phyloP scores from a whole-genome alignment of 2,797 vertebrate genomes.

The Microtus californicus region DNA sequence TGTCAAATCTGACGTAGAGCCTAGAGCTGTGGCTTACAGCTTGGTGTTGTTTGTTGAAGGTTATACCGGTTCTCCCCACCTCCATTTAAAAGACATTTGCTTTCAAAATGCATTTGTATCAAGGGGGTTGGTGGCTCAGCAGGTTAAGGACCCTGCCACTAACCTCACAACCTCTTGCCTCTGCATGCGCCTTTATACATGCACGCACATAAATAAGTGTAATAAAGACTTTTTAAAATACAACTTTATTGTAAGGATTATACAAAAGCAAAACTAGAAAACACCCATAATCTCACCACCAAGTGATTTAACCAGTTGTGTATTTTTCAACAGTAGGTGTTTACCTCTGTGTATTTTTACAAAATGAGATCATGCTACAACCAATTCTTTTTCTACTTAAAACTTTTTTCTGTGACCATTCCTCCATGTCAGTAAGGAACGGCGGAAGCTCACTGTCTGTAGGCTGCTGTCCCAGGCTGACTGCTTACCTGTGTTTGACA shows the following conservation, averaged over 20 bases:
- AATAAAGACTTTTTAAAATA: constrained; percentile 6
- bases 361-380: background rate
- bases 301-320: background rate
- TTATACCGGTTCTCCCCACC: background rate
- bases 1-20: constrained; percentile 31
- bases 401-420: background rate
- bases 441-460: background rate
- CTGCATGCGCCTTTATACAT: background rate
- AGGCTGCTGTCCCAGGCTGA: constrained; percentile 19
- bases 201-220: background rate
- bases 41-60: background rate
- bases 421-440: background rate
- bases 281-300: background rate
- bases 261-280: constrained; percentile 29
- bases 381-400: constrained; percentile 5
- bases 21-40: background rate
- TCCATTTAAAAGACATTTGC: background rate
- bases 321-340: constrained; percentile 27
- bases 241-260: constrained; percentile 38
- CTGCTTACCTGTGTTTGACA: constrained; percentile 78
- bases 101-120: background rate
- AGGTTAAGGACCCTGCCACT: background rate
- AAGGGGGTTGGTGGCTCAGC: background rate
- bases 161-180: background rate
- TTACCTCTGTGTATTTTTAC: constrained; percentile 23